Evolutionary conservation across 2,113 vertebrate species (phyloP).

Genomic region (Ascaphus truei): DNA sequence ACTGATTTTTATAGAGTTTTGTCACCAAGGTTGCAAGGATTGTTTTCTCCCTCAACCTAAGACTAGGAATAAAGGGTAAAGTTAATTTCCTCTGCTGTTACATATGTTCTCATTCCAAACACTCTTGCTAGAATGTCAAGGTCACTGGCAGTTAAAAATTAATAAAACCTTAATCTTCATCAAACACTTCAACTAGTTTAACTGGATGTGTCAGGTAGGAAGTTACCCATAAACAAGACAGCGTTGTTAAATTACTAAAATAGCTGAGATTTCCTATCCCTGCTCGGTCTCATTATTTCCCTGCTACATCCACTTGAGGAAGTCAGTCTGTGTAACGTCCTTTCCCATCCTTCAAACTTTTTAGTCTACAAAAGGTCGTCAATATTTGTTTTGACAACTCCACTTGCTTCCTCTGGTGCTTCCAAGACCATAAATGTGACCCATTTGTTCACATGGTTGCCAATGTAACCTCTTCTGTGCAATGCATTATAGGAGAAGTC

Average conservation of each 20-base stretch:
- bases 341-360: slow-evolving; percentile 56
- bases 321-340: slow-evolving; percentile 43
- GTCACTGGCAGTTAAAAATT: slow-evolving; percentile 49
- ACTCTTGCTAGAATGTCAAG: slow-evolving; percentile 44
- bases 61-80: slow-evolving; percentile 32
- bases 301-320: slow-evolving; percentile 51
- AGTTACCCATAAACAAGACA: slow-evolving; percentile 53
- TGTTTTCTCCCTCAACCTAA: neutral
- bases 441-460: neutral
- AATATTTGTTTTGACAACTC: slow-evolving; percentile 56
- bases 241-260: slow-evolving; percentile 51
- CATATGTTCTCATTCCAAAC: slow-evolving; percentile 45
- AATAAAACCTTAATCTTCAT: slow-evolving; percentile 49
- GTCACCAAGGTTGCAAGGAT: too few relatives aligned
- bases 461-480: neutral
- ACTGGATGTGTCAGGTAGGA: slow-evolving; percentile 58
- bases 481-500: too few relatives aligned
- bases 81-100: slow-evolving; percentile 39
- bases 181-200: slow-evolving; percentile 47
- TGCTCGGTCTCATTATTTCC: slow-evolving; percentile 48
- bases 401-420: slow-evolving; percentile 45
- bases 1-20: too few relatives aligned
- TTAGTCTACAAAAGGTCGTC: slow-evolving; percentile 42
- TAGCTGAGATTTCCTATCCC: slow-evolving; percentile 60
- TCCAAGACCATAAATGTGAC: slow-evolving; percentile 49